Percentiles rank a stretch among this genome's conserved stretches.
phyloP scores from a whole-genome alignment of 2,797 vertebrate genomes.

The Oophaga sylvatica region DNA sequence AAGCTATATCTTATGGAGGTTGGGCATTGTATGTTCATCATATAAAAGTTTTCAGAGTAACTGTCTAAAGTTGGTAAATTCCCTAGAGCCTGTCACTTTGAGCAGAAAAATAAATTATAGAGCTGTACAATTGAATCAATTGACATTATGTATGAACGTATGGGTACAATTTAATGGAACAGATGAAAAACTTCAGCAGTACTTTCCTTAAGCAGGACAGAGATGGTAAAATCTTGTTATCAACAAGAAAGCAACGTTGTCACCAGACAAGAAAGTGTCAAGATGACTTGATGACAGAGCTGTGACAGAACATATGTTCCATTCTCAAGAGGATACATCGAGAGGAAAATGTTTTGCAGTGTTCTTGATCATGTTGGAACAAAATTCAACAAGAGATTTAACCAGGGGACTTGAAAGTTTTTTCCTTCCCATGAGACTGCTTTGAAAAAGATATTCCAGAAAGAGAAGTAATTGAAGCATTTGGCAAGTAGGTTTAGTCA shows the following conservation, averaged over 20 bases:
- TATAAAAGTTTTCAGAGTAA: constrained; percentile 40
- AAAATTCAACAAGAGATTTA: constrained; percentile 63
- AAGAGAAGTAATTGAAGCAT: constrained; percentile 61
- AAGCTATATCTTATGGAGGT: not conserved
- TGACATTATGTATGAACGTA: constrained; percentile 47
- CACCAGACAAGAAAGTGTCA: constrained; percentile 59
- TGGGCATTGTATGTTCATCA: constrained; percentile 1
- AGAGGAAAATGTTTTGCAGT: constrained; percentile 59
- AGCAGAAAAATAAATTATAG: constrained; percentile 38
- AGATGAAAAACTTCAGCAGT: constrained; percentile 53
- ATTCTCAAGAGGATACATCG: constrained; percentile 57
- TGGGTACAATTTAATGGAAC: constrained; percentile 45
- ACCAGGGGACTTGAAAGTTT: constrained; percentile 56
- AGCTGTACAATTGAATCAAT: constrained; percentile 47
- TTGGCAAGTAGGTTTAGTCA: constrained; percentile 60
- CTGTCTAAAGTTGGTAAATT: constrained; percentile 40
- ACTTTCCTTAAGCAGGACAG: constrained; percentile 45
- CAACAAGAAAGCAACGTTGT: constrained; percentile 54
- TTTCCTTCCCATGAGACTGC: constrained; percentile 53
- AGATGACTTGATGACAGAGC: constrained; percentile 61
- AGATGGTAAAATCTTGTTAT: constrained; percentile 55
- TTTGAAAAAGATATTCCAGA: constrained; percentile 56
- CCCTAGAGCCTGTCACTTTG: constrained; percentile 15
- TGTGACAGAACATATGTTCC: constrained; percentile 60
- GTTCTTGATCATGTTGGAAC: constrained; percentile 62